phyloP scores from a whole-genome alignment of 2,888 invertebrate species.

The Gnatocerus cornutus region DNA sequence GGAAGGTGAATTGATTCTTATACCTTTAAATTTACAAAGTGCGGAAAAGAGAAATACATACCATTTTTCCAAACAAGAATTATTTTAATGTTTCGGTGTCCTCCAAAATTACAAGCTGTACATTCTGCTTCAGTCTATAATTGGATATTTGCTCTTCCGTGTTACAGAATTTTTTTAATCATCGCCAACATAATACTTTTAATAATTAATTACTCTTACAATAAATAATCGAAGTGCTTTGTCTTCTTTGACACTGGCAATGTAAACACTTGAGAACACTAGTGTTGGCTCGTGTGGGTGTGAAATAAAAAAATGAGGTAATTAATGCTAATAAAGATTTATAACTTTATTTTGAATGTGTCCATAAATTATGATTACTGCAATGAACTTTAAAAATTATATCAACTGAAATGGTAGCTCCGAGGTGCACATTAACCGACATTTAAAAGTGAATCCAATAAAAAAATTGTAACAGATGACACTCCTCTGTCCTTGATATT shows the following conservation, averaged over 20 bases:
- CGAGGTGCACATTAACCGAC: constrained; percentile 3
- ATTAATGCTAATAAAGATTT: constrained; percentile 10
- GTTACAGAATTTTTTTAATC: background rate
- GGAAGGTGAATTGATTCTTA: background rate
- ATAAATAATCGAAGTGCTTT: too few species aligned
- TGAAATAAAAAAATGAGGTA: background rate
- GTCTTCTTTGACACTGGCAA: background rate
- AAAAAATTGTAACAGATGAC: background rate
- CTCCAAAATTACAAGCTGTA: background rate
- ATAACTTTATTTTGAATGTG: background rate
- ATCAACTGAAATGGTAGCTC: constrained; percentile 7
- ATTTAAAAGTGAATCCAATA: constrained; percentile 1
- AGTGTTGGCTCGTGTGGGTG: background rate
- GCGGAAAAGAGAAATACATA: too few species aligned
- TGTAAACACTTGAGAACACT: too few species aligned
- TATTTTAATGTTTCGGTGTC: background rate
- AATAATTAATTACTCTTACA: constrained; percentile 9
- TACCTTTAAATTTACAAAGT: too few species aligned
- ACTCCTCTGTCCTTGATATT: too few species aligned
- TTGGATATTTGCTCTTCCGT: constrained; percentile 8
- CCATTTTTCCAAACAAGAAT: too few species aligned
- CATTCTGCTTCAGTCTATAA: background rate
- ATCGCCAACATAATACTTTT: background rate
- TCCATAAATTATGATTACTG: constrained; percentile 8
- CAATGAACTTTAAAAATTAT: constrained; percentile 8